A percentile compares a stretch with the other conserved stretches of the same genome.
phyloP scores from a whole-genome alignment of 2,113 vertebrate species.

The Pteronura brasiliensis region DNA sequence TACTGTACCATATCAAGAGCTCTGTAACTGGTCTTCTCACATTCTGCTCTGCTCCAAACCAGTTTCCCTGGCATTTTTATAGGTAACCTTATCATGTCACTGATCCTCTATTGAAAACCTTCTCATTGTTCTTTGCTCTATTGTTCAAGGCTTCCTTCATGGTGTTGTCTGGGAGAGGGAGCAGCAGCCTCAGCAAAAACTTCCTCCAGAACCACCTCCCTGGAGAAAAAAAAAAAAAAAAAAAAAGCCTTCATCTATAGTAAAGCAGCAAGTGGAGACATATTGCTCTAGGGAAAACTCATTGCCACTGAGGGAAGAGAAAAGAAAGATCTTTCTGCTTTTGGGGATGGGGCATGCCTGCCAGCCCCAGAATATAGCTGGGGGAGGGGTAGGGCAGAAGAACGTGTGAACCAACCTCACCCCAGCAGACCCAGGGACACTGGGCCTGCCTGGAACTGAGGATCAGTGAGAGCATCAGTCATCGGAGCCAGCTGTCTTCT shows the following conservation, averaged over 20 bases:
- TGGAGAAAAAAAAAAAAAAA: neutral
- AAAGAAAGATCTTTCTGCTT: neutral
- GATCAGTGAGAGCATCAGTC: neutral
- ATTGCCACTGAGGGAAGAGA: neutral
- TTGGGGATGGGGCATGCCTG: neutral
- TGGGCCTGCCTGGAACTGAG: neutral
- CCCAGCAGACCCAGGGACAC: no score
- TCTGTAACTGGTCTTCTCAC: neutral
- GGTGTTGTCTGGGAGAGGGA: neutral
- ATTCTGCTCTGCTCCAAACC: neutral
- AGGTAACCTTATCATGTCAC: neutral
- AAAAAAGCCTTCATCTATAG: neutral
- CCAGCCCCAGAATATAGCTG: neutral
- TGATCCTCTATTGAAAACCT: neutral
- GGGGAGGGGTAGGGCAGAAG: neutral
- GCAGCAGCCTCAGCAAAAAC: neutral
- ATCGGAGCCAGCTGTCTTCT: neutral
- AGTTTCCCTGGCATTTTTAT: neutral
- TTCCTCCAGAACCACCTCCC: neutral
- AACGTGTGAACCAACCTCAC: accelerated
- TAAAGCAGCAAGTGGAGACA: neutral
- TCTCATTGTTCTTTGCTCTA: neutral
- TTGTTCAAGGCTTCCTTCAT: neutral
- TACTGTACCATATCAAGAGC: neutral
- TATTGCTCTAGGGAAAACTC: neutral